phyloP scores from a whole-genome alignment of 2,888 invertebrate species.

The Oscheius onirici region DNA sequence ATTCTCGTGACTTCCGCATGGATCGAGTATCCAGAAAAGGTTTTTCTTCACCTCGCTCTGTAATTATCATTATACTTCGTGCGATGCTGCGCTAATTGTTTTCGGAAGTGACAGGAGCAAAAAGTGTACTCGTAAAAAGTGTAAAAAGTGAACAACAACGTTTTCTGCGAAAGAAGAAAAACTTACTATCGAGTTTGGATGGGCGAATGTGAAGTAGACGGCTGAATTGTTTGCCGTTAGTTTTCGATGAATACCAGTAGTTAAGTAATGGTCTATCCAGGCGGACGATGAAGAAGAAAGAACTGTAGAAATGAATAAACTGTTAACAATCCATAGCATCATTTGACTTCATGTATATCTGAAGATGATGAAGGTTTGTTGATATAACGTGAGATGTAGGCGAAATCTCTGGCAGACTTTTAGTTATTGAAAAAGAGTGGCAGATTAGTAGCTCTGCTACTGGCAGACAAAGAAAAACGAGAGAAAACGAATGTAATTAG shows the following conservation, averaged over 20 bases:
- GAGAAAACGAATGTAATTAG: neutral
- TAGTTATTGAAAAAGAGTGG: no score
- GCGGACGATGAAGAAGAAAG: neutral
- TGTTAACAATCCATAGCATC: conserved; percentile 1
- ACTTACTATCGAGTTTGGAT: neutral
- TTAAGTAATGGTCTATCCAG: conserved; percentile 2
- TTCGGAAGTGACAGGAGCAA: neutral
- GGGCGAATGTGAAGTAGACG: conserved; percentile 12
- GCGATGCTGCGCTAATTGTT: neutral
- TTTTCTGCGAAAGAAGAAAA: neutral
- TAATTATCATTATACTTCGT: neutral
- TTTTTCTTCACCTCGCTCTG: neutral
- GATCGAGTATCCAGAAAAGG: conserved; percentile 4
- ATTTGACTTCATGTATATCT: neutral
- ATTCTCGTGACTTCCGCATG: conserved; percentile 3
- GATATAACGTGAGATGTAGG: neutral
- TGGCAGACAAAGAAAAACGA: neutral
- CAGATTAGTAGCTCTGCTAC: no score
- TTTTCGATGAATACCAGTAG: conserved; percentile 4
- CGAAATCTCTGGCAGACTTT: neutral
- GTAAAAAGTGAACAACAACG: neutral
- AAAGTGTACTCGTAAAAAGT: neutral
- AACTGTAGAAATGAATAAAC: neutral
- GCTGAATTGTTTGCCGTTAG: conserved; percentile 4
- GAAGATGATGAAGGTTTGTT: neutral